Evolutionary conservation across 2,113 vertebrate genomes (phyloP).

Genomic region (Perognathus longimembris): DNA sequence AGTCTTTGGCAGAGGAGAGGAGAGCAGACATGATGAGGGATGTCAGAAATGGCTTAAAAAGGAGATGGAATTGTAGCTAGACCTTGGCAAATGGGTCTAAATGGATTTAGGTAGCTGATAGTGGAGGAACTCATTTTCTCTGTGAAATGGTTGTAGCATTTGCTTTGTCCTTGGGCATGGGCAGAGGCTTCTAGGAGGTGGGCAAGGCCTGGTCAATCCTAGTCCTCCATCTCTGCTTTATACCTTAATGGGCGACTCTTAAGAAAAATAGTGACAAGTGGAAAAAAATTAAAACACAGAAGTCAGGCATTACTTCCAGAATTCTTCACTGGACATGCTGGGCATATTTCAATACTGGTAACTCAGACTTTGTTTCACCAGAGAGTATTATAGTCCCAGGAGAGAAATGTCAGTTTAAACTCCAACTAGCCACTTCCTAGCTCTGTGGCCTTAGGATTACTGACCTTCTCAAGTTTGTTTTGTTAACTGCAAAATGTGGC

Average conservation of each 20-base stretch:
- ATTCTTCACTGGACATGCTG: slow-evolving; percentile 18
- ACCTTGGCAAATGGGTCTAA: not conserved
- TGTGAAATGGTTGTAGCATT: not conserved
- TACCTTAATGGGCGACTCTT: not conserved
- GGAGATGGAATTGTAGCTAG: not conserved
- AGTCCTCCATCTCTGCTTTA: not conserved
- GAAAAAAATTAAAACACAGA: slow-evolving; percentile 31
- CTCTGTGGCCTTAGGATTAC: slow-evolving; percentile 44
- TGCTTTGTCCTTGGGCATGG: not conserved
- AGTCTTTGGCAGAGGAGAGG: not conserved
- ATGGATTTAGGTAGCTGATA: slow-evolving; percentile 13
- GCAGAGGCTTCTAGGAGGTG: not conserved
- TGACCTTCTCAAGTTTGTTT: slow-evolving; percentile 29
- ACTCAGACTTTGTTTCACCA: slow-evolving; percentile 30
- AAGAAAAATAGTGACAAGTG: slow-evolving; percentile 10
- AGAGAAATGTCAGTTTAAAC: not conserved
- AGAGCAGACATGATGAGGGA: not conserved
- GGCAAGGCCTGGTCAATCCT: not conserved
- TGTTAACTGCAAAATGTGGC: slow-evolving; percentile 43
- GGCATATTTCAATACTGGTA: not conserved
- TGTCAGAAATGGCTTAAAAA: slow-evolving; percentile 27
- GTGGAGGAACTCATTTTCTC: not conserved
- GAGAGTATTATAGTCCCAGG: not conserved
- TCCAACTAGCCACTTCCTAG: slow-evolving; percentile 22
- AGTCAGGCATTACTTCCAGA: not conserved